Evolutionary conservation across 2,113 vertebrate species (phyloP), one percentile per base, ranked within the genome.

Genomic region (Saguinus midas): DNA sequence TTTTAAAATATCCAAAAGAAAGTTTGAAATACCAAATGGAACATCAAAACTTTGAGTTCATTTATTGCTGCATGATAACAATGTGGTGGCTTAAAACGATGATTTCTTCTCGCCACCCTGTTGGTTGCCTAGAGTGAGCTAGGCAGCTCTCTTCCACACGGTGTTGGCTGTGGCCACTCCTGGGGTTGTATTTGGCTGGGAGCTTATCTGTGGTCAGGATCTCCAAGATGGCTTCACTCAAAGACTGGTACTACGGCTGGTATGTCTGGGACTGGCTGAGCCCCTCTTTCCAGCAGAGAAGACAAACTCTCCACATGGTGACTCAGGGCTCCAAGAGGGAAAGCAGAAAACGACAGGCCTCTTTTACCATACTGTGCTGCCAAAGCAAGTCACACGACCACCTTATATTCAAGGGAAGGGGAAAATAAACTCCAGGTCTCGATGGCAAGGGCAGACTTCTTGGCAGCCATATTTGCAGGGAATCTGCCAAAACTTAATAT

Each of bases 1-100:
- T 58, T 90, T 92, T 95, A 58, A 82, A 85, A 72, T 93, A 88
- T 43, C 61, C 61, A 73, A 37, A 81, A 32, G 61, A 80, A 87
- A 94, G 48, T 95, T 92, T 70, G 48, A 87, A 87, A 94, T 96
- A 55, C 25, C 75, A 87, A 96, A 66, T 40, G 57, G 87, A 89
- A 75, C 81, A 70, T 82, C 13, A 85, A 58, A 90, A 43, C 93
- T 85, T 94, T 94, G 86, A 37, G 66, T 80, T 92, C 8, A 16
- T 87, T 83, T 87, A 37, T 90, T 82, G 48, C 88, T 75, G 32
- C 0, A 4, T 68, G 50, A 43, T 80, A 80, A 85, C 43, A 75
- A 32, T 29, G 68, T 88, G 82, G 35, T 88, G 50, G 55, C 35
- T 88, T 94, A 48, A 68, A 82, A 43, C 11, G 70, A 14, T 57